Evolutionary conservation across 2,888 invertebrate species (phyloP).

Genomic region (Parnassius orleans): DNA sequence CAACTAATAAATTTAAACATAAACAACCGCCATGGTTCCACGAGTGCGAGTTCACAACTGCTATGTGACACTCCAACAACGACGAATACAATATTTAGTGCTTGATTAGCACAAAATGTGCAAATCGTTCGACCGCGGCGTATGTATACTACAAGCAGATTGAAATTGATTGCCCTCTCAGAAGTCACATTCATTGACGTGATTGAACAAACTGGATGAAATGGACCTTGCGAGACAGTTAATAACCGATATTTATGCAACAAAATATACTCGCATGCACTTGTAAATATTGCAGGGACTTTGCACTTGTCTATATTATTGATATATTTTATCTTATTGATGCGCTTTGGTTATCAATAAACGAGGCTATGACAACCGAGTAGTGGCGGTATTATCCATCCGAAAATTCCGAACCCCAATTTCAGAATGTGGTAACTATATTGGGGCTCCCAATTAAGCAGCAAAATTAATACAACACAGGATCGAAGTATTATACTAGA

Average conservation of each 20-base stretch:
- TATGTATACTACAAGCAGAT: slow-evolving; percentile 46
- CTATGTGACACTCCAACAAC: slow-evolving; percentile 56
- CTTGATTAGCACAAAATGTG: slow-evolving; percentile 76
- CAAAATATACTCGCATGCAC: slow-evolving; percentile 29
- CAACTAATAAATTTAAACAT: not conserved
- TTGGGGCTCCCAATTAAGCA: too few relatives aligned
- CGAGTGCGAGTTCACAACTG: slow-evolving; percentile 52
- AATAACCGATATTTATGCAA: slow-evolving; percentile 46
- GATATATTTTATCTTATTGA: too few relatives aligned
- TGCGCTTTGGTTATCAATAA: too few relatives aligned
- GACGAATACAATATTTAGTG: slow-evolving; percentile 70
- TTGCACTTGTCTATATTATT: not conserved
- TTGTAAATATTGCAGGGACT: not conserved
- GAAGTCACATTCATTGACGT: slow-evolving; percentile 63
- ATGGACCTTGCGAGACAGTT: slow-evolving; percentile 61
- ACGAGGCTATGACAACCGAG: too few relatives aligned
- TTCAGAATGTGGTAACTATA: too few relatives aligned
- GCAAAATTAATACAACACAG: too few relatives aligned
- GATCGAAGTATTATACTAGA: too few relatives aligned
- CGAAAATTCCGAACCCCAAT: too few relatives aligned
- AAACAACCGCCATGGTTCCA: slow-evolving; percentile 36
- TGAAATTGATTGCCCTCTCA: slow-evolving; percentile 67
- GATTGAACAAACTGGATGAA: slow-evolving; percentile 69
- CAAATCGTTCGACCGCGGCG: slow-evolving; percentile 56
- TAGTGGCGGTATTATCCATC: too few relatives aligned